Base-by-base conservation (phyloP, 2,797 vertebrate species). In the Catostomus latipinnis region DNA sequence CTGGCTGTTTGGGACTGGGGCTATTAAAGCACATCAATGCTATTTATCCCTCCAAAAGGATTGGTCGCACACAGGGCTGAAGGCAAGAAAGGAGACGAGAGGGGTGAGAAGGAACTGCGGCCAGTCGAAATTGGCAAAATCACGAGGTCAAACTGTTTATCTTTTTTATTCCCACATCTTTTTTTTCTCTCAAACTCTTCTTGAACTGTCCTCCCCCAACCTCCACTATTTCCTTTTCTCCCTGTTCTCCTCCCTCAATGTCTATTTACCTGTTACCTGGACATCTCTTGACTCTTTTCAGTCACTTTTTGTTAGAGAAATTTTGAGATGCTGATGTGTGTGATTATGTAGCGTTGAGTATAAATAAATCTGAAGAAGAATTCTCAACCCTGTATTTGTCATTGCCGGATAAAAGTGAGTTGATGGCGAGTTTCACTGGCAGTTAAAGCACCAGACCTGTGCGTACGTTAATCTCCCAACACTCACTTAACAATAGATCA, bases 21-120 rank as follows among this genome's bases (percentile, higher is more conserved):
- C 95, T 95, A 95, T 96, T 96, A 95, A 96, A 96, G 94, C 90
- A 90, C 82, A 90, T 94, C 94, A 90, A 86, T 87, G 92, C 91
- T 96, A 94, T 96, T 96, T 97, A 94, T 95, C 93, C 93, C 88
- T 82, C 90, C 88, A 91, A 94, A 94, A 92, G 92, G 92, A 95
- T 92, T 92, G 89, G 92, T 92, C 90, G 86, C 94, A 93, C 94
- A 93, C 93, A 93, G 91, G 93, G 93, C 91, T 90, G 89, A 86
- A 56, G 92, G 89, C 81, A 90, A 89, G 9, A 78, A 80, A 87
- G 86, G 86, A 86, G 85, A 91, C 90, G 90, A 91, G 90, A 89
- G 89, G 88, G 87, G 87, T 88, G 86, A 86, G 86, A 86, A 91
- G 89, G 88, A 88, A 88, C 63, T 88, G 90, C 79, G 76, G 87